phyloP scores from a whole-genome alignment of 2,888 invertebrate genomes.

The Hyalella azteca region DNA sequence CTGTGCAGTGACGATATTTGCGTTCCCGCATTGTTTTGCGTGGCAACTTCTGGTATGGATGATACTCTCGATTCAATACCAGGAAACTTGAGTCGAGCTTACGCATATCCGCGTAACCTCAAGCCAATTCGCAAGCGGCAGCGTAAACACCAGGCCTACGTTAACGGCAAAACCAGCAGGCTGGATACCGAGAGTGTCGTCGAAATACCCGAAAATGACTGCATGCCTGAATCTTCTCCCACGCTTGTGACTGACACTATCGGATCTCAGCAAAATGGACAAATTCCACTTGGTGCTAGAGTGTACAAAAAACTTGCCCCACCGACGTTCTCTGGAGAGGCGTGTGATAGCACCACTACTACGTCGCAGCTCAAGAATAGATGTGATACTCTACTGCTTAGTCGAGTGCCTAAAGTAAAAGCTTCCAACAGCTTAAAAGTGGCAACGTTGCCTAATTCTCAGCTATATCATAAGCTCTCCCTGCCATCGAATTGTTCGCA shows the following conservation, averaged over 20 bases:
- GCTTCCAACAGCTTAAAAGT: not conserved
- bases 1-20: constrained; percentile 26
- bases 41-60: not conserved
- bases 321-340: not conserved
- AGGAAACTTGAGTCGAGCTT: not conserved
- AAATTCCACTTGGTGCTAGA: not conserved
- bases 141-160: not conserved
- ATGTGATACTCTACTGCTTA: not conserved
- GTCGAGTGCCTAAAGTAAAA: not conserved
- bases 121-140: not conserved
- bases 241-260: not conserved
- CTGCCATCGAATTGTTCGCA: not conserved
- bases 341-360: not conserved
- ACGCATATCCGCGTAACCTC: not conserved
- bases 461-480: not conserved
- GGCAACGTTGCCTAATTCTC: not conserved
- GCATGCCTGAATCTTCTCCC: not conserved
- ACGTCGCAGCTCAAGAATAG: not conserved
- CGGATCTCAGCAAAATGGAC: not conserved
- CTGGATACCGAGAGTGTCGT: not conserved
- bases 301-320: not conserved
- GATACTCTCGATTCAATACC: not conserved
- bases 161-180: constrained; percentile 25
- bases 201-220: not conserved
- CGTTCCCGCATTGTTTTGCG: constrained; percentile 18